phyloP scores from a whole-genome alignment of 1,140 invertebrate genomes.

The Vanessa atalanta region DNA sequence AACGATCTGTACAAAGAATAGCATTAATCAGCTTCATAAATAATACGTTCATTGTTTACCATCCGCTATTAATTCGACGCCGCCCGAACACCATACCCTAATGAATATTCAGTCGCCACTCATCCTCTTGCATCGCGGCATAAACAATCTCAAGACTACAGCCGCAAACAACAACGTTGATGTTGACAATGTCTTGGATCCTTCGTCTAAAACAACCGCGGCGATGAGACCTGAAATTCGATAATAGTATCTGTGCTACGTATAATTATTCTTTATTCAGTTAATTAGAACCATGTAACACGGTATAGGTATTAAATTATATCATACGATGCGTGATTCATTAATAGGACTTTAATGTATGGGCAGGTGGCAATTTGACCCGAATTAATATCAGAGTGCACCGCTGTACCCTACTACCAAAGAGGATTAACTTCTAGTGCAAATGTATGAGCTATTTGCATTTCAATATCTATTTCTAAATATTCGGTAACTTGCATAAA shows the following conservation, averaged over 20 bases:
- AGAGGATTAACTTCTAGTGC: neutral
- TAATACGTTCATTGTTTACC: neutral
- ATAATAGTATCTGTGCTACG: neutral
- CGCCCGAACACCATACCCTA: conserved; percentile 3
- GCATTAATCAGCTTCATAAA: too few species aligned
- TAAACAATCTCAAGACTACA: conserved; percentile 22
- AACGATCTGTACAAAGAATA: too few species aligned
- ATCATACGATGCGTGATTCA: neutral
- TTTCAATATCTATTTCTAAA: neutral
- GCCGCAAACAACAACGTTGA: neutral
- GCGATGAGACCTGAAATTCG: neutral
- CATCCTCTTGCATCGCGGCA: conserved; percentile 19
- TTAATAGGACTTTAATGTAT: neutral
- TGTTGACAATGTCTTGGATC: neutral
- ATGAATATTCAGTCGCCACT: conserved; percentile 31
- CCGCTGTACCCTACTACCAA: neutral
- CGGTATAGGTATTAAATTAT: neutral
- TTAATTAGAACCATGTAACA: neutral
- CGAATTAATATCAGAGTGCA: conserved; percentile 18
- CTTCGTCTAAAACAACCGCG: neutral
- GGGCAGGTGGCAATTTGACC: conserved; percentile 1
- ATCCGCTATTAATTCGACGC: neutral
- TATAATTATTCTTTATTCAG: neutral
- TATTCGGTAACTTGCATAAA: too few species aligned
- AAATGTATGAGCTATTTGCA: neutral